Conservation (phyloP, 1,140 invertebrate genomes). For the roundworm (Caenorhabditis elegans) region DNA sequence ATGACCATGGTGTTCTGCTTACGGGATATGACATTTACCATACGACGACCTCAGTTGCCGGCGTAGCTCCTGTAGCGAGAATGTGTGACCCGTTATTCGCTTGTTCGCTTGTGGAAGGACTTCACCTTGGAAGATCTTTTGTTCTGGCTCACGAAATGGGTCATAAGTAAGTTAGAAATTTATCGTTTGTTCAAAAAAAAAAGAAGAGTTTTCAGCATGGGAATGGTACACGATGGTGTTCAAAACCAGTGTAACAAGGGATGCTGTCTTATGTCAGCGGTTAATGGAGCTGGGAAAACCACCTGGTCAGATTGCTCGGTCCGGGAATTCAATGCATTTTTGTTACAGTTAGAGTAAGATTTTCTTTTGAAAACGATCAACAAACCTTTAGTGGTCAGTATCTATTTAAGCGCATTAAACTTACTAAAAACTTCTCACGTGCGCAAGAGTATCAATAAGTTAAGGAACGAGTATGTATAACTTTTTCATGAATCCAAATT, state of each 20-base stretch:
- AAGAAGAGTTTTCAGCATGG: slow-evolving; percentile 55
- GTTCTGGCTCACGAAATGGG: slow-evolving; percentile 66
- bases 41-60: slow-evolving; percentile 62
- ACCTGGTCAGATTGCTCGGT: slow-evolving; percentile 66
- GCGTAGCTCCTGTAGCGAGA: slow-evolving; percentile 64
- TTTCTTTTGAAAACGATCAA: not conserved
- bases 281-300: slow-evolving; percentile 66
- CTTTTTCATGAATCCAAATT: no score
- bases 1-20: slow-evolving; percentile 71
- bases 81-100: slow-evolving; percentile 67
- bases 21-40: slow-evolving; percentile 68
- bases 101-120: slow-evolving; percentile 62
- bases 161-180: slow-evolving; percentile 57
- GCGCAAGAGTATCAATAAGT: no score
- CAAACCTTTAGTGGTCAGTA: no score
- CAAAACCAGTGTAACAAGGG: slow-evolving; percentile 64
- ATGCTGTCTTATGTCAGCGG: slow-evolving; percentile 66
- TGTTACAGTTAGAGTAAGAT: slow-evolving; percentile 64
- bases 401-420: no score
- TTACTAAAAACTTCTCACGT: no score
- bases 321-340: slow-evolving; percentile 65
- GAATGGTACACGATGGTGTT: slow-evolving; percentile 66
- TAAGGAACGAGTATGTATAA: no score
- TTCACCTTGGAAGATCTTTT: slow-evolving; percentile 64
- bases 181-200: not conserved